These are phyloP conservation scores for Caranx melampygus DNA, from an alignment of 2,113 vertebrate genomes.

Conservation along the genomic window DNA sequence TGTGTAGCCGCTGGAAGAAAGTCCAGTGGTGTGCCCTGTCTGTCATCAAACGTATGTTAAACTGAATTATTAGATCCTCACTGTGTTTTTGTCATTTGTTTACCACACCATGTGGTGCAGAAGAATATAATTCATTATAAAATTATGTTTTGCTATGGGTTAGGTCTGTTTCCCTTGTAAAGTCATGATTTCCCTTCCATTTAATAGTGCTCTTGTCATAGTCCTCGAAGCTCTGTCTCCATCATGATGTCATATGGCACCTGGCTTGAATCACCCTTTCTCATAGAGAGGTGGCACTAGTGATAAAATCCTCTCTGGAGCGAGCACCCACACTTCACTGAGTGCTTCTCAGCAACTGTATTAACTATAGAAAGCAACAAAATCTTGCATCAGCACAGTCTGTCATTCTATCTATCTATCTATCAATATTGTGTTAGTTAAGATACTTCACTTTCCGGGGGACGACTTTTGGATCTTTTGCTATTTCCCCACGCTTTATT, in stretches of 20 bases:
- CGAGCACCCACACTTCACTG: background rate
- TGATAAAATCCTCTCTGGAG: background rate
- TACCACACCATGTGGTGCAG: too few species aligned
- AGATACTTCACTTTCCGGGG: background rate
- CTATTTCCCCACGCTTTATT: conserved; percentile 14
- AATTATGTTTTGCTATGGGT: background rate
- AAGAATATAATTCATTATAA: background rate
- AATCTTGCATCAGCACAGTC: background rate
- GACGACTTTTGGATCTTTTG: background rate
- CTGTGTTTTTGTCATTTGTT: background rate
- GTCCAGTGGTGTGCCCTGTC: conserved; percentile 96
- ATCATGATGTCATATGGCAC: background rate
- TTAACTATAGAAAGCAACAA: background rate
- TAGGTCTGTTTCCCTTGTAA: too few species aligned
- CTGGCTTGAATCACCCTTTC: background rate
- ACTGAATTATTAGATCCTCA: background rate
- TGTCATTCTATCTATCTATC: background rate
- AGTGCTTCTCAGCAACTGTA: background rate
- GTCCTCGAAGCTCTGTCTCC: background rate
- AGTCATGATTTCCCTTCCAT: background rate
- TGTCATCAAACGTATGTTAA: conserved; percentile 94
- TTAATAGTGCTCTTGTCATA: background rate
- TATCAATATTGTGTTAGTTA: background rate
- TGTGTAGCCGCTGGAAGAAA: conserved; percentile 98
- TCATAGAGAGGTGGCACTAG: background rate